These are phyloP conservation scores for Aldrovandia affinis DNA, from an alignment of 2,797 vertebrate species.

Conservation along the genomic window DNA sequence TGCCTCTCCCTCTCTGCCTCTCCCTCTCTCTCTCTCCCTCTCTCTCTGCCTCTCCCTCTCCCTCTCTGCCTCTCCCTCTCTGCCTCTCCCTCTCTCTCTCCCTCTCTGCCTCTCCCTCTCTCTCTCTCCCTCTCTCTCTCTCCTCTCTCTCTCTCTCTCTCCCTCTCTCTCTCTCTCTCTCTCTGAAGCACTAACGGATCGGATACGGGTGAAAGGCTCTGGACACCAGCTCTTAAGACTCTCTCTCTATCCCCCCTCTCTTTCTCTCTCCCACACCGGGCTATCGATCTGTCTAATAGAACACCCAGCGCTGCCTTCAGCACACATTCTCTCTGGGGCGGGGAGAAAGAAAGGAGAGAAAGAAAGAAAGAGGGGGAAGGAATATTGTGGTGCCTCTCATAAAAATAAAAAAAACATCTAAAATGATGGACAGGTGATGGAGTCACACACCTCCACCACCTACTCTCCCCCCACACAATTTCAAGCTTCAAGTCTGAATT, in stretches of 20 bases:
- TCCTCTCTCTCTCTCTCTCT: slow-evolving; percentile 77
- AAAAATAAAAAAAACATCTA: not conserved
- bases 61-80: too few relatives aligned
- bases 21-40: slow-evolving; percentile 60
- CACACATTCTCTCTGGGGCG: slow-evolving; percentile 69
- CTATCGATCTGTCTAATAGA: slow-evolving; percentile 89
- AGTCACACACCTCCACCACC: too few relatives aligned
- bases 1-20: not conserved
- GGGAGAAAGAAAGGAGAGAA: not conserved
- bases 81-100: slow-evolving; percentile 64
- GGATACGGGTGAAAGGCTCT: slow-evolving; percentile 84
- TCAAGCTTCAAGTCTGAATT: too few relatives aligned
- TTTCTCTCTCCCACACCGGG: slow-evolving; percentile 84
- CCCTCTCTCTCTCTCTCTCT: slow-evolving; percentile 66
- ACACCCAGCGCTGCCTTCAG: slow-evolving; percentile 80
- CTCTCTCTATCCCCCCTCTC: too few relatives aligned
- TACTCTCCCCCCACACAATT: too few relatives aligned
- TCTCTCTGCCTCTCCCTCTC: slow-evolving; percentile 67
- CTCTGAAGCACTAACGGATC: slow-evolving; percentile 87
- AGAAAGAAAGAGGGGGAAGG: not conserved
- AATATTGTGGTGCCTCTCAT: not conserved
- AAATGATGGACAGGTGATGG: too few relatives aligned
- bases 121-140: slow-evolving; percentile 70
- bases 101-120: slow-evolving; percentile 63
- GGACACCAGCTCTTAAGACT: slow-evolving; percentile 90